A percentile compares a stretch with the other conserved stretches of the same genome.
Evolutionary conservation across 2,797 vertebrate species (phyloP).

Genomic region (Gila robusta): DNA sequence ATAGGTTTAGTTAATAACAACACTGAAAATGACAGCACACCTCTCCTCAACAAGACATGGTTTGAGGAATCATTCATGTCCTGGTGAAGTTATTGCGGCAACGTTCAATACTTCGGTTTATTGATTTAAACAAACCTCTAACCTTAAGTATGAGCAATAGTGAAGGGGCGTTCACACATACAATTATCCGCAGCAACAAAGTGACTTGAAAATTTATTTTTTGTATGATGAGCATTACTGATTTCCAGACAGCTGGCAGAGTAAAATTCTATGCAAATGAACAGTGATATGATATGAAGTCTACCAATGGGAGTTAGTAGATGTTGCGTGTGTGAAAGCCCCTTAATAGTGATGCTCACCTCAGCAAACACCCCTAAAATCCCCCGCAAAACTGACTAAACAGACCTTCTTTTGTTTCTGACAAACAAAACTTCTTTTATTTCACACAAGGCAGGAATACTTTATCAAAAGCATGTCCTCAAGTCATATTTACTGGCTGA

Average conservation of each 20-base stretch:
- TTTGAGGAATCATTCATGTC: background rate
- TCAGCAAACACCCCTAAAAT: background rate
- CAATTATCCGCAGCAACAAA: background rate
- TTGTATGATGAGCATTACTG: background rate
- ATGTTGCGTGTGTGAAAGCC: background rate
- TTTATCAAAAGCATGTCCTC: slow-evolving; percentile 30
- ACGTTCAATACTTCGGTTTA: background rate
- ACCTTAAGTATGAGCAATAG: background rate
- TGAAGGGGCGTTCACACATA: background rate
- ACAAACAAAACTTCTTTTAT: background rate
- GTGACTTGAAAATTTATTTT: background rate
- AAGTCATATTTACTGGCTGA: slow-evolving; percentile 53
- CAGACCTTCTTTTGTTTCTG: background rate
- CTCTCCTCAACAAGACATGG: background rate
- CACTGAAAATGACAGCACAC: background rate
- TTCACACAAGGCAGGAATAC: background rate
- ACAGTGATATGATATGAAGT: background rate
- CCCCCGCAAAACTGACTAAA: background rate
- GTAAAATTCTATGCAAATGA: background rate
- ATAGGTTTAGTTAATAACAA: background rate
- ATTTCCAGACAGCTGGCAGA: background rate
- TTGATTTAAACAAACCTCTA: background rate
- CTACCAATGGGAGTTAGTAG: background rate
- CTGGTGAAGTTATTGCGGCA: background rate
- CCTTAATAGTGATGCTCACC: background rate